phyloP scores from a whole-genome alignment of 1,140 invertebrate species.

The Macrobrachium rosenbergii region DNA sequence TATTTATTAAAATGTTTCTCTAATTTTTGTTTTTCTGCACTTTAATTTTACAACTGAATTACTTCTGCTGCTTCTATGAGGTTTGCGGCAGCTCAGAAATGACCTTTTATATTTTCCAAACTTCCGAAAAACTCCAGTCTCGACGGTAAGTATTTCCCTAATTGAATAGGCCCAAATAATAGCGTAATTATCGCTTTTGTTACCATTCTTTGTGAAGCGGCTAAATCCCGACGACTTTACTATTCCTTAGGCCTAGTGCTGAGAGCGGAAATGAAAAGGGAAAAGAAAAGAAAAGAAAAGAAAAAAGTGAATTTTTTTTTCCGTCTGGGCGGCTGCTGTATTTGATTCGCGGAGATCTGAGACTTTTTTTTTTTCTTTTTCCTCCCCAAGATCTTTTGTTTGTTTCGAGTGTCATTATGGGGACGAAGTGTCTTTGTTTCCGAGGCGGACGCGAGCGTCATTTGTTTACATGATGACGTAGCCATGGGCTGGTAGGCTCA shows the following conservation, averaged over 20 bases:
- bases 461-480: constrained; percentile 9
- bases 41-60: neutral
- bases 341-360: neutral
- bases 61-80: too few species aligned
- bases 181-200: too few species aligned
- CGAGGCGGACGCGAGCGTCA: constrained; percentile 3
- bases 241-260: neutral
- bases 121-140: neutral
- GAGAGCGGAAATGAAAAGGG: neutral
- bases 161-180: too few species aligned
- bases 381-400: neutral
- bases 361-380: neutral
- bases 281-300: too few species aligned
- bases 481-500: neutral
- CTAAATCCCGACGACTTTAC: too few species aligned
- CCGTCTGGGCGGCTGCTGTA: neutral
- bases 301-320: too few species aligned
- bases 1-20: neutral
- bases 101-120: neutral
- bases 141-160: too few species aligned
- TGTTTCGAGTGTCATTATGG: neutral
- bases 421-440: neutral
- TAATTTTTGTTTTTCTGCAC: neutral
- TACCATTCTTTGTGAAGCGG: neutral
- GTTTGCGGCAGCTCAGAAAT: too few species aligned